A percentile compares a stretch with the other conserved stretches of the same genome.
Evolutionary conservation across 2,888 invertebrate species (phyloP).

Genomic region (Cephus rjabovi): DNA sequence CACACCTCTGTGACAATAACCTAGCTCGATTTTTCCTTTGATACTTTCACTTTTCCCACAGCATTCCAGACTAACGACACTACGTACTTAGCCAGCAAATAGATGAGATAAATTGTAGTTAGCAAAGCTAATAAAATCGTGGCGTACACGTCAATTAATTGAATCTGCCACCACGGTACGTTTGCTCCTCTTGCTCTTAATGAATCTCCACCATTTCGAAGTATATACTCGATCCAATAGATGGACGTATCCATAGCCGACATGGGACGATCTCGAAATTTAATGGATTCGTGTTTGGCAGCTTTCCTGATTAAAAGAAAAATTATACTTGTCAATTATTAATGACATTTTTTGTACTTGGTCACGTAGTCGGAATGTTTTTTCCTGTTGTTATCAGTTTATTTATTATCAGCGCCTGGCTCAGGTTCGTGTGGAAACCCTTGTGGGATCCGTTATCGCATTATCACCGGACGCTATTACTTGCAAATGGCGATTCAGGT

Average conservation of each 20-base stretch:
- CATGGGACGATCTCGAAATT: conserved; percentile 51
- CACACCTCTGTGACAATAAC: too few relatives aligned
- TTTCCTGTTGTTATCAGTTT: too few relatives aligned
- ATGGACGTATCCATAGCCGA: conserved; percentile 42
- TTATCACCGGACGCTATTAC: background rate
- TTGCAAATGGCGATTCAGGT: background rate
- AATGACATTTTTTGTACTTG: too few relatives aligned
- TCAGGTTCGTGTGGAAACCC: background rate
- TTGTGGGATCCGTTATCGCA: background rate
- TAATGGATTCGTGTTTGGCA: conserved; percentile 35
- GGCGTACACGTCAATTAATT: conserved; percentile 44
- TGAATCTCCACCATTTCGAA: conserved; percentile 44
- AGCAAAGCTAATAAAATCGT: too few relatives aligned
- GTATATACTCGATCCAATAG: conserved; percentile 55
- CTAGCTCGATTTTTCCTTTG: too few relatives aligned
- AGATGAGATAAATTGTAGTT: too few relatives aligned
- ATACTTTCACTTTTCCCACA: too few relatives aligned
- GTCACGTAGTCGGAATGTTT: too few relatives aligned
- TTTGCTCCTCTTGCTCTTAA: conserved; percentile 42
- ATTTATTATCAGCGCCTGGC: too few relatives aligned
- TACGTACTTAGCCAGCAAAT: too few relatives aligned
- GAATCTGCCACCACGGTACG: conserved; percentile 47
- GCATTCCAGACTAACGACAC: too few relatives aligned
- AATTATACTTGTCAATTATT: background rate
- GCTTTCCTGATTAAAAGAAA: conserved; percentile 26